A percentile compares a stretch with the other conserved stretches of the same genome.
Evolutionary conservation across 2,113 vertebrate species (phyloP).

Genomic region (Dasyurus viverrinus): DNA sequence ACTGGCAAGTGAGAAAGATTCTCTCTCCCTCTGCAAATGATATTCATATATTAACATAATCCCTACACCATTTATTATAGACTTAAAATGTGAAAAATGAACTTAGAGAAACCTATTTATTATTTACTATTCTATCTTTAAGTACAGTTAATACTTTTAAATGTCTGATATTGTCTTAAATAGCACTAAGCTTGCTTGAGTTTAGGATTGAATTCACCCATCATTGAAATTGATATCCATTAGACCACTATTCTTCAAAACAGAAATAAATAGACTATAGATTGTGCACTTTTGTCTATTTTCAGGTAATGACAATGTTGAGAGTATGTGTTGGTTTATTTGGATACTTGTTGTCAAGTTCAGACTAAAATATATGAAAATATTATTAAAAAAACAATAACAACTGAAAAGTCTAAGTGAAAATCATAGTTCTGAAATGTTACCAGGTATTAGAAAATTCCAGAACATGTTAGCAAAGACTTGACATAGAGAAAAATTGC

Average conservation of each 20-base stretch:
- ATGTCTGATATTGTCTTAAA: not conserved
- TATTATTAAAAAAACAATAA: not conserved
- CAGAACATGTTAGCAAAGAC: not conserved
- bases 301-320: not conserved
- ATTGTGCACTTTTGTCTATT: not conserved
- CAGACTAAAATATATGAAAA: not conserved
- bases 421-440: not conserved
- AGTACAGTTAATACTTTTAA: not conserved
- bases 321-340: not conserved
- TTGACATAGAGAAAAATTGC: not conserved
- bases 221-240: not conserved
- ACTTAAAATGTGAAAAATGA: slow-evolving; percentile 29
- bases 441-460: not conserved
- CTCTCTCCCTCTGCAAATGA: not conserved
- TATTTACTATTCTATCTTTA: slow-evolving; percentile 5
- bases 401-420: not conserved
- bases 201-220: slow-evolving; percentile 16
- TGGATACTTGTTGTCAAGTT: not conserved
- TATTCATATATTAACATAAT: not conserved
- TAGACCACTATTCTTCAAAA: not conserved
- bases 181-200: not conserved
- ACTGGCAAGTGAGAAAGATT: not conserved
- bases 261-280: not conserved
- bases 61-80: not conserved
- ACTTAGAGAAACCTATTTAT: not conserved